Conservation (phyloP, 2,113 vertebrate species). For the Erythrolamprus reginae region DNA sequence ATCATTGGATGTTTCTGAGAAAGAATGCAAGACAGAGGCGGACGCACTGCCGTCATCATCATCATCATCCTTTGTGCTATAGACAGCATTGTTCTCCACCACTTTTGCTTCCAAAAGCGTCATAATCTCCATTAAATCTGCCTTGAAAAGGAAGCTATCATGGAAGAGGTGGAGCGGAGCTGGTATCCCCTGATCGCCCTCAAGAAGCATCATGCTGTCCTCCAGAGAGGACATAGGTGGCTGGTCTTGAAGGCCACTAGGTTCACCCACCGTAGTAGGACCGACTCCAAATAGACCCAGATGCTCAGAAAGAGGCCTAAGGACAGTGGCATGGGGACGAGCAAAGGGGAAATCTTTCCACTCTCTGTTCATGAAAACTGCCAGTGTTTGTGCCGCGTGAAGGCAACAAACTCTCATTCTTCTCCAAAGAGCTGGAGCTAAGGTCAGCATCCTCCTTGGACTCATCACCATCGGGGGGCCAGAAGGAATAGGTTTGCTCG, state of each 20-base stretch:
- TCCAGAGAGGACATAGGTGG: constrained; percentile 54
- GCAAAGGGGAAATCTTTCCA: neutral
- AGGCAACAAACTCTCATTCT: neutral
- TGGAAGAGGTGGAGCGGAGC: constrained; percentile 83
- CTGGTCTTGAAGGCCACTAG: constrained; percentile 56
- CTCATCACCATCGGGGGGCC: neutral
- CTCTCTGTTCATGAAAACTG: fast-evolving
- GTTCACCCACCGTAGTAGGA: constrained; percentile 56
- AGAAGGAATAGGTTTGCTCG: neutral
- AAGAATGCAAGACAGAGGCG: constrained; percentile 85
- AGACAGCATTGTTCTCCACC: constrained; percentile 63
- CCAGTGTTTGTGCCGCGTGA: fast-evolving
- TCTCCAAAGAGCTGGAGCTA: neutral
- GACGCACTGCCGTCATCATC: constrained; percentile 85
- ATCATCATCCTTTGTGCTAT: constrained; percentile 77
- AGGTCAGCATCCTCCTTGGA: neutral
- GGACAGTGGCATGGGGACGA: neutral
- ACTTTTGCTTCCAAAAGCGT: constrained; percentile 72
- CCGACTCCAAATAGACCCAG: constrained; percentile 64
- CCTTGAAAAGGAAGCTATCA: constrained; percentile 88
- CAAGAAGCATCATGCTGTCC: constrained; percentile 60
- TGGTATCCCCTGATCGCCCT: constrained; percentile 83
- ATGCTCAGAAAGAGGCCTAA: neutral
- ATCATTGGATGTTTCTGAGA: constrained; percentile 90
- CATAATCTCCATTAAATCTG: constrained; percentile 87